Conservation (phyloP, 1,140 invertebrate genomes). For the Bombus waltoni region DNA sequence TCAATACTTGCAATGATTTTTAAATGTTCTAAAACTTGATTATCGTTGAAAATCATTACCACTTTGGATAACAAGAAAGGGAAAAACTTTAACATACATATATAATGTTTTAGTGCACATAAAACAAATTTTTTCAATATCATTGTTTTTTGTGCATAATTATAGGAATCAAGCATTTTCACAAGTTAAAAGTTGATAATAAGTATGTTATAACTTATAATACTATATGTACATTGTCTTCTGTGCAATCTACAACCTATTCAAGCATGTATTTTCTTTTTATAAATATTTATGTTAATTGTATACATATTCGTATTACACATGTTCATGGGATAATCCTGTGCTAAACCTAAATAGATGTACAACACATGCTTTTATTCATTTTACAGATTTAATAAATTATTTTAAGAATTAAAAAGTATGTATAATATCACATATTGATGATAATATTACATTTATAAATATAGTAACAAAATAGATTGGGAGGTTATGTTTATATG, state of each 20-base stretch:
- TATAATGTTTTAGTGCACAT: conserved; percentile 31
- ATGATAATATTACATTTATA: conserved; percentile 12
- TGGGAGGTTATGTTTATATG: not conserved
- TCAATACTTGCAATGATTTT: conserved; percentile 8
- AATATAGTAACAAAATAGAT: not conserved
- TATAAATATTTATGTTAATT: conserved; percentile 23
- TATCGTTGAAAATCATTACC: conserved; percentile 18
- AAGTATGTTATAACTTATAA: conserved; percentile 35
- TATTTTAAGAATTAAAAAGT: conserved; percentile 12
- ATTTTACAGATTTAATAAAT: conserved; percentile 23
- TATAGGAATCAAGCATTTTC: conserved; percentile 54
- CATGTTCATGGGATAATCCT: not conserved
- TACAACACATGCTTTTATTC: conserved; percentile 13
- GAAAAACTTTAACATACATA: conserved; percentile 27
- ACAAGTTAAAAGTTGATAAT: conserved; percentile 40
- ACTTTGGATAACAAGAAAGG: conserved; percentile 14
- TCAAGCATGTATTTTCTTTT: conserved; percentile 22
- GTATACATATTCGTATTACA: conserved; percentile 9
- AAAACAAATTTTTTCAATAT: conserved; percentile 26
- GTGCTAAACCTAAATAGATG: conserved; percentile 12
- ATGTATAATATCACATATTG: conserved; percentile 15
- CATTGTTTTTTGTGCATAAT: conserved; percentile 35
- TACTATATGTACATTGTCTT: conserved; percentile 34
- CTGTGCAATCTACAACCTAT: conserved; percentile 25
- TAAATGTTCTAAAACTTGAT: conserved; percentile 24